These are phyloP conservation scores for Ophthalmolycus amberensis DNA, from an alignment of 2,113 vertebrate genomes.

Conservation along the genomic window DNA sequence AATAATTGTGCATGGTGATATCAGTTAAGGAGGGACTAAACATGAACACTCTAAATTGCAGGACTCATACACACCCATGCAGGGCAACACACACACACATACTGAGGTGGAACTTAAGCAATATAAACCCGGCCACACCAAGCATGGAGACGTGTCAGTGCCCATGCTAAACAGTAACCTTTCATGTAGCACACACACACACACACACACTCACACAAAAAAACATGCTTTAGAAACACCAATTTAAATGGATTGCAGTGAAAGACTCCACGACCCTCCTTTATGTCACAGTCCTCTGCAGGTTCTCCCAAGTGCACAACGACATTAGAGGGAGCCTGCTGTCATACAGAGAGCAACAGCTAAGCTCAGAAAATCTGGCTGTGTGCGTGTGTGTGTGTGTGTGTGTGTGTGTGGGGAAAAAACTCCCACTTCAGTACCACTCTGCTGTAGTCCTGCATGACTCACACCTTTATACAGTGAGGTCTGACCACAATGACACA, in stretches of 20 bases:
- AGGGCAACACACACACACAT: not conserved
- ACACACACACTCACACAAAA: not conserved
- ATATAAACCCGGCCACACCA: not conserved
- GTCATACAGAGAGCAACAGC: conserved; percentile 32
- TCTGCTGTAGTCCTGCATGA: conserved; percentile 49
- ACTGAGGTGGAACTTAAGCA: not conserved
- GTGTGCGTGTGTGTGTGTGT: not conserved
- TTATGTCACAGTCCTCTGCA: conserved; percentile 24
- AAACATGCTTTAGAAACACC: conserved; percentile 1
- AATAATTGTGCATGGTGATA: conserved; percentile 59
- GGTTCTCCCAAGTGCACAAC: conserved; percentile 23
- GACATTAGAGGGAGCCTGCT: conserved; percentile 27
- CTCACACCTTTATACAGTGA: conserved; percentile 57
- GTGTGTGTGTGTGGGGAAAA: not conserved
- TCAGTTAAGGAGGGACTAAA: conserved; percentile 20
- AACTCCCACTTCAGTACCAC: conserved; percentile 15
- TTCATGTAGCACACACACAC: not conserved
- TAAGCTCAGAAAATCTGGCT: conserved; percentile 20
- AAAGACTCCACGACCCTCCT: not conserved
- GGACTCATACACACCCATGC: not conserved
- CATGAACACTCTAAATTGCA: conserved; percentile 1
- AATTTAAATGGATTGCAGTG: conserved; percentile 15
- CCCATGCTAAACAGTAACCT: not conserved
- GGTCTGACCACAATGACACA: conserved; percentile 42
- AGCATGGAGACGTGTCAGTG: not conserved